Percentiles rank a stretch among this genome's conserved stretches.
Conservation (phyloP, 2,113 vertebrate genomes). For the Cephalopterus ornatus region DNA sequence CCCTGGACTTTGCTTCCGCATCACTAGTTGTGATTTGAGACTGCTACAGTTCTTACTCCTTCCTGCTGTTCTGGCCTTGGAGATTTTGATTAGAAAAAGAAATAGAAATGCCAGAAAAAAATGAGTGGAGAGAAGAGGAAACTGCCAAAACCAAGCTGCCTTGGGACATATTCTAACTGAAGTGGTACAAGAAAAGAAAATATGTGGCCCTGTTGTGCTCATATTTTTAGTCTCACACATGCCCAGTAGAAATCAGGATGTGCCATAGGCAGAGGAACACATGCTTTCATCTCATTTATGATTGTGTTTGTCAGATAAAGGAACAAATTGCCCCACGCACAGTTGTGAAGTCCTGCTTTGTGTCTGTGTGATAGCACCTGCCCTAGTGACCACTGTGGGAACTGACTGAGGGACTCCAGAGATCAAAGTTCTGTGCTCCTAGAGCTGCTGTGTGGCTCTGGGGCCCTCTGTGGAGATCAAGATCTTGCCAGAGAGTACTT, state of each 20-base stretch:
- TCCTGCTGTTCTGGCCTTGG: background rate
- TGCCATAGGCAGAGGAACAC: background rate
- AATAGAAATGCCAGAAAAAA: background rate
- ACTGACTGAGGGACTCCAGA: background rate
- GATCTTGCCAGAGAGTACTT: background rate
- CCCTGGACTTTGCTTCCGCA: background rate
- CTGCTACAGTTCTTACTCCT: background rate
- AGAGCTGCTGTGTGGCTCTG: background rate
- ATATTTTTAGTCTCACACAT: background rate
- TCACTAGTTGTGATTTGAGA: background rate
- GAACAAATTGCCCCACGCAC: background rate
- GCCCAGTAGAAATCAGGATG: background rate
- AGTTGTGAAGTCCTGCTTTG: background rate
- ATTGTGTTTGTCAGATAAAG: background rate
- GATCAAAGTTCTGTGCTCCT: background rate
- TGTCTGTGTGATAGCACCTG: background rate
- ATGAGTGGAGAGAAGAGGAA: background rate
- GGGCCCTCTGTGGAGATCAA: background rate
- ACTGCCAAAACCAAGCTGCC: background rate
- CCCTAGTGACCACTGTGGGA: background rate
- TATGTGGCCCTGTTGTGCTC: background rate
- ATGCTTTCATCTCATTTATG: background rate
- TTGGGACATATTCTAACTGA: background rate
- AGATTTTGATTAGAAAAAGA: constrained; percentile 1
- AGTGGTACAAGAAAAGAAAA: background rate